These are phyloP conservation scores for Pavo muticus DNA, from an alignment of 2,113 vertebrate species.

Conservation along the genomic window DNA sequence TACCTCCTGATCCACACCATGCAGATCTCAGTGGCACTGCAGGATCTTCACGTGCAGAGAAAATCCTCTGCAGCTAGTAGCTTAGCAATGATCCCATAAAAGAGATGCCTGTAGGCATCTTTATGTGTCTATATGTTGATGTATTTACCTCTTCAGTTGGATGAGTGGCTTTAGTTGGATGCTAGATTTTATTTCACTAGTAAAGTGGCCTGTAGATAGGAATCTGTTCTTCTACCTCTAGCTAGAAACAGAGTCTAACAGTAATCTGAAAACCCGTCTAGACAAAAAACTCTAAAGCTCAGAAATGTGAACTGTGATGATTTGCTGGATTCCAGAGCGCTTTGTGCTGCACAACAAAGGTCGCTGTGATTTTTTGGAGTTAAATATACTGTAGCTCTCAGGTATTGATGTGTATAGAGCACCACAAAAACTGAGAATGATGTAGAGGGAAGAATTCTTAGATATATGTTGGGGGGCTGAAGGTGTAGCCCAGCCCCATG, in stretches of 20 bases:
- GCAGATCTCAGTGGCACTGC: not conserved
- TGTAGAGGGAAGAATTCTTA: not conserved
- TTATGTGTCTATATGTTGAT: not conserved
- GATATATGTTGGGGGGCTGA: not conserved
- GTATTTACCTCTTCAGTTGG: not conserved
- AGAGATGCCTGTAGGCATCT: not conserved
- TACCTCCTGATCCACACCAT: not conserved
- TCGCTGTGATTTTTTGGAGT: not conserved
- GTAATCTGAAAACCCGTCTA: not conserved
- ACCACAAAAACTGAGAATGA: not conserved
- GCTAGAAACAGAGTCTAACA: not conserved
- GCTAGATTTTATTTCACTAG: not conserved
- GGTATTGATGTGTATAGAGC: not conserved
- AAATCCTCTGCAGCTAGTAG: not conserved
- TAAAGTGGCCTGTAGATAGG: not conserved
- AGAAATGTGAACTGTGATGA: not conserved
- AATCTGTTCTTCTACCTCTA: not conserved
- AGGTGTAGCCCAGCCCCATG: rapidly evolving
- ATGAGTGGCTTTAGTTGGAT: not conserved
- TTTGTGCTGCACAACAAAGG: not conserved
- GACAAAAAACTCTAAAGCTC: not conserved
- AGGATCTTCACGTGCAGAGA: not conserved
- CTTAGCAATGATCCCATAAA: not conserved
- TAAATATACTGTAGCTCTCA: not conserved
- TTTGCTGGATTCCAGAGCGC: not conserved